phyloP scores from a whole-genome alignment of 2,797 vertebrate species.

The Streptopelia turtur region DNA sequence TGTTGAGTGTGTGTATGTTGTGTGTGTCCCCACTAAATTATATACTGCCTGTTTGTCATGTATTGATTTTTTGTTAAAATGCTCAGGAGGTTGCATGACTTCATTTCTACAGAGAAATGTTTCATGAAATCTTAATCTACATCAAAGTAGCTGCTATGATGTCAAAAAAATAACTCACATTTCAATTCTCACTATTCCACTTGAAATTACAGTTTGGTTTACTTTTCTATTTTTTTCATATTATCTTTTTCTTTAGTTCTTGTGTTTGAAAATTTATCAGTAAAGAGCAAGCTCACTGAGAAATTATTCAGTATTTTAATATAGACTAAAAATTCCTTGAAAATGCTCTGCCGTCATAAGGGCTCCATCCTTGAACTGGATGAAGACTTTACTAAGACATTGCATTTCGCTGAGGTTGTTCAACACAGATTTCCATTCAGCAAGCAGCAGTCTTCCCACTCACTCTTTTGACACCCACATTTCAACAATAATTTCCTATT shows the following conservation, averaged over 20 bases:
- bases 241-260: not conserved
- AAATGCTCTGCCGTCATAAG: not conserved
- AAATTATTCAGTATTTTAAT: not conserved
- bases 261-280: not conserved
- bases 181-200: not conserved
- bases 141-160: not conserved
- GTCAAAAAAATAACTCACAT: not conserved
- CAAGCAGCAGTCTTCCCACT: not conserved
- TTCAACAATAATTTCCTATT: slow-evolving; percentile 12
- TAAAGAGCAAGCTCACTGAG: not conserved
- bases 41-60: not conserved
- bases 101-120: slow-evolving; percentile 4
- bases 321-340: not conserved
- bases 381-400: not conserved
- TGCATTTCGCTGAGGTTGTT: not conserved
- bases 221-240: not conserved
- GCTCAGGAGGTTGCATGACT: slow-evolving; percentile 1
- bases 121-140: slow-evolving; percentile 46
- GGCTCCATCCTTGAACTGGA: not conserved
- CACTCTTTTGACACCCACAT: not conserved
- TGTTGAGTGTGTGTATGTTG: not conserved
- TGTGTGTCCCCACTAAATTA: not conserved
- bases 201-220: not conserved
- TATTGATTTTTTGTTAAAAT: slow-evolving; percentile 31
- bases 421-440: not conserved